Percentiles rank a stretch among this genome's conserved stretches.
Conservation (phyloP, 2,797 vertebrate genomes). For the Enteromius viviparus region DNA sequence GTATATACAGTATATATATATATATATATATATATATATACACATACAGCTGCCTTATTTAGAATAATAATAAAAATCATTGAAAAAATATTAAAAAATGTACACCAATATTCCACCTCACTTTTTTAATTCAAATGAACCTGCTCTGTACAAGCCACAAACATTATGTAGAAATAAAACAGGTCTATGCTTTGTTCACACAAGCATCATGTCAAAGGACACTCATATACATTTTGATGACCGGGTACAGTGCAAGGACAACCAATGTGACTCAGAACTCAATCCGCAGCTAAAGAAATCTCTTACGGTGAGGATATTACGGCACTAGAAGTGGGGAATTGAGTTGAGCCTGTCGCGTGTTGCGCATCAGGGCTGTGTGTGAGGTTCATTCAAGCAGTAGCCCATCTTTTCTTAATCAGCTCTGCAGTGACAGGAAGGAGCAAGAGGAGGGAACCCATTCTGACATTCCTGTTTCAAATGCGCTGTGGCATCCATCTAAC, state of each 20-base stretch:
- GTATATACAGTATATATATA: no score
- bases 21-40: no score
- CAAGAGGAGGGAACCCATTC: conserved; percentile 72
- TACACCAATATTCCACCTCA: background rate
- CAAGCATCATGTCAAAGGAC: background rate
- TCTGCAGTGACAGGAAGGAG: conserved; percentile 70
- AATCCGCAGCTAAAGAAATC: conserved; percentile 31
- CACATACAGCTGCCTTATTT: background rate
- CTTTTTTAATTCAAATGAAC: background rate
- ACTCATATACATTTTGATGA: background rate
- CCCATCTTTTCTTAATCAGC: conserved; percentile 74
- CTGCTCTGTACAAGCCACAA: background rate
- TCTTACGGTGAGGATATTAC: conserved; percentile 59
- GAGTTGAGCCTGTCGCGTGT: conserved; percentile 33
- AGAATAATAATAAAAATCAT: background rate
- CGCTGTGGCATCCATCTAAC: conserved; percentile 79
- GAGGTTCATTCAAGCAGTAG: conserved; percentile 77
- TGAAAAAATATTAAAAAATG: background rate
- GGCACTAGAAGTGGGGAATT: conserved; percentile 52
- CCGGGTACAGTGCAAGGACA: background rate
- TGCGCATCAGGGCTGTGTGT: conserved; percentile 63
- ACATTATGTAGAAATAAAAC: background rate
- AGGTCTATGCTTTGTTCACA: background rate
- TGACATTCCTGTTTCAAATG: conserved; percentile 75
- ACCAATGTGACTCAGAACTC: conserved; percentile 32